Evolutionary conservation across 1,140 invertebrate species (phyloP).

Genomic region (Lordiphosa clarofinis): DNA sequence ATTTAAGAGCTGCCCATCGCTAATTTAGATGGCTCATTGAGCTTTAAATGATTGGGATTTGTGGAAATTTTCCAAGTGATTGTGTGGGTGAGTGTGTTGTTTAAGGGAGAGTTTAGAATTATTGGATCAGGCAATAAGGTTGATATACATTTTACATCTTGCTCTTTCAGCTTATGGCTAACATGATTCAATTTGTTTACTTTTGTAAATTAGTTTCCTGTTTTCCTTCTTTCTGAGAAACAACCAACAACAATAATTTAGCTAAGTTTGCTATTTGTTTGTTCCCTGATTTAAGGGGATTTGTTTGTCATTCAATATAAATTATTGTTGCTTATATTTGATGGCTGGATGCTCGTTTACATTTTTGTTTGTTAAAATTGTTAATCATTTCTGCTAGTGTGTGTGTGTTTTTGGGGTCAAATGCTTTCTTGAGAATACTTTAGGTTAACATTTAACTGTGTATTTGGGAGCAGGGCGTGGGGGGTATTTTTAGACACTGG

Average conservation of each 20-base stretch:
- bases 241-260: constrained; percentile 36
- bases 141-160: constrained; percentile 13
- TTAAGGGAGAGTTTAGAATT: constrained; percentile 19
- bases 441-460: constrained; percentile 66
- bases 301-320: constrained; percentile 23
- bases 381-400: constrained; percentile 5
- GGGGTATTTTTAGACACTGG: constrained; percentile 61
- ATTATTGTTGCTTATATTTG: constrained; percentile 35
- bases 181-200: constrained; percentile 37
- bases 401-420: constrained; percentile 52
- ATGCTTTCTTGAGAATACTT: constrained; percentile 74
- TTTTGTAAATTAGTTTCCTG: constrained; percentile 47
- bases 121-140: constrained; percentile 17
- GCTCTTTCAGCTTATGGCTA: constrained; percentile 55
- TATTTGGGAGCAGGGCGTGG: constrained; percentile 38
- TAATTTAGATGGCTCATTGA: too few species aligned
- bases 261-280: constrained; percentile 23
- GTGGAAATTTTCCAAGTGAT: too few species aligned
- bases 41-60: too few species aligned
- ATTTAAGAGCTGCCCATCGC: too few species aligned
- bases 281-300: constrained; percentile 23
- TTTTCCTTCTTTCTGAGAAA: constrained; percentile 23
- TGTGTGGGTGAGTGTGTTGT: too few species aligned
- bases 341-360: constrained; percentile 53
- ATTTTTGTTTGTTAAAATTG: constrained; percentile 24